Conservation (phyloP, 2,888 invertebrate species). For the Pomacea canaliculata region DNA sequence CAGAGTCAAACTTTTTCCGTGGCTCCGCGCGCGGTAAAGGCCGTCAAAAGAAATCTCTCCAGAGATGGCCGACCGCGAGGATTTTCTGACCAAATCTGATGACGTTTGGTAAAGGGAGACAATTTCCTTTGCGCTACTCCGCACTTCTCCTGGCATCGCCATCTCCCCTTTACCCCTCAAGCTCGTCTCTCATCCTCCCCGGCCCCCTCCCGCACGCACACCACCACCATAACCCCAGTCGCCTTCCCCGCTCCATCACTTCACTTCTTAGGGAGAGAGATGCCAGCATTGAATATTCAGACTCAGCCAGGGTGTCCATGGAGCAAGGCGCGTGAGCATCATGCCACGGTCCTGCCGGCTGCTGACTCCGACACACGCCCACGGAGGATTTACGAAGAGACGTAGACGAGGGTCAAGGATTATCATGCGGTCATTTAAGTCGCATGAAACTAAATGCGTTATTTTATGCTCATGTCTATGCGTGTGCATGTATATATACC, state of each 20-base stretch:
- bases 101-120: conserved; percentile 5
- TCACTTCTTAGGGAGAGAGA: not conserved
- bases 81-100: conserved; percentile 12
- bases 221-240: not conserved
- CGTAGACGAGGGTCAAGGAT: too few species aligned
- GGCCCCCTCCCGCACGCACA: not conserved
- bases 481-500: too few species aligned
- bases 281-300: too few species aligned
- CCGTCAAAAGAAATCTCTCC: conserved; percentile 16
- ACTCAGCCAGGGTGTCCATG: too few species aligned
- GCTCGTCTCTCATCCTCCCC: not conserved
- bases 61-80: not conserved
- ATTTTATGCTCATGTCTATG: too few species aligned
- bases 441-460: too few species aligned
- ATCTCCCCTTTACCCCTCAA: not conserved
- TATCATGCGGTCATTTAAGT: too few species aligned
- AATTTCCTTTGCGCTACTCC: conserved; percentile 8
- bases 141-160: not conserved
- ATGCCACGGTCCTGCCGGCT: too few species aligned
- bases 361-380: too few species aligned
- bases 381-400: too few species aligned
- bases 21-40: conserved; percentile 8
- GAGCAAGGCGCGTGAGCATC: too few species aligned
- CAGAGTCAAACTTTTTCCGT: conserved; percentile 14
- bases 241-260: not conserved